Base-by-base conservation (phyloP, 1,140 invertebrate genomes). In the Rhagoletis pomonella region DNA sequence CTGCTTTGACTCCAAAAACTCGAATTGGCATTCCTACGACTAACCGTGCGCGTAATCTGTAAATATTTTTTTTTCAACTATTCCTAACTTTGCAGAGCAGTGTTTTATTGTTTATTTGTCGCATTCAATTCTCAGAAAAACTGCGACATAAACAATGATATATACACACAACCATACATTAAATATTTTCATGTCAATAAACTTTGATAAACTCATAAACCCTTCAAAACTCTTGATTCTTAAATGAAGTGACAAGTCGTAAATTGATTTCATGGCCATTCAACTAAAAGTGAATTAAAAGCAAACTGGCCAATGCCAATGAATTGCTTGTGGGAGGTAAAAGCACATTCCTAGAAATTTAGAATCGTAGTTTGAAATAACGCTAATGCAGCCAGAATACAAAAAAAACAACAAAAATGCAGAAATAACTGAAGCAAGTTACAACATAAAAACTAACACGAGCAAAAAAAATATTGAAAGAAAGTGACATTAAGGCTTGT, bases 221-320 rank as follows among this genome's bases (percentile, higher is more conserved):
- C 73, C 47, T 81, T 81, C 47, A 44, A 19, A 55, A 19, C n/a
- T 12, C 47, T 81, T 81, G 55, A 55, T 81, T 58, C 73, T 81
- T 81, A 81, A 81, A 81, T 81, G 47, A 81, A 81, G 47, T 58
- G 73, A 81, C 73, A 81, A 55, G 73, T 81, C 47, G 73, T 81
- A 81, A 81, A 81, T 81, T 55, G 73, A 81, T 81, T 81, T 81
- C 19, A 2, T 9, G 19, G 47, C 73, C 50, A 81, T n/a, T 9
- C 50, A 81, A 44, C 5, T n/a, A 81, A 55, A 14, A 81, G 55
- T 19, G 73, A 29, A 55, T 55, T 6, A n/a, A 17, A 10, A 12
- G n/a, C 47, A 29, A 58, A 29, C n/a, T 47, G 3, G 73, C 47
- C 4, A n/a, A 81, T 4, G 29, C 4, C 12, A n/a, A 17, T 17